Evolutionary conservation across 2,797 vertebrate genomes (phyloP), one percentile per base, ranked within the genome.

Genomic region (Lacerta bilineata): DNA sequence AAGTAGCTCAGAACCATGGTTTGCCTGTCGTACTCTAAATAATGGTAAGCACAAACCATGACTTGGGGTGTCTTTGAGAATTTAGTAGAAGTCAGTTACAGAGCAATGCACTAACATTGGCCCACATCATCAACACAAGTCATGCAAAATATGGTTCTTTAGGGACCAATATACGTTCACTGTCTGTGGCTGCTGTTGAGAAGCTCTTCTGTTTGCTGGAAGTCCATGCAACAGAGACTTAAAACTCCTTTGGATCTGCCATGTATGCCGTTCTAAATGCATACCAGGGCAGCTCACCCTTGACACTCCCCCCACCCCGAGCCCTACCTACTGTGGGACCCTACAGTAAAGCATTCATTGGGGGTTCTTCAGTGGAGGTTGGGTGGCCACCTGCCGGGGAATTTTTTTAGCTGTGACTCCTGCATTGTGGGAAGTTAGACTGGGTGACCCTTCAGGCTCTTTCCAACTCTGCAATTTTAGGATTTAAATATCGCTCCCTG

Each of bases 61-160:
- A 71, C 39, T 76, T 89, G 88, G 71, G 83, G 43, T 76, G 68
- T 66, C 55, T 61, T 50, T 85, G 86, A 8, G 72, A 89, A 27
- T 91, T 82, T 77, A 83, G 82, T 84, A 78, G 95, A 64, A 2
- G 75, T 86, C 66, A 1, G 8, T 7, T 33, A 75, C 89, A 93
- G 91, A 80, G 6, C 77, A 90, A 68, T 87, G 55, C 74, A 76
- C 84, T 68, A 43, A 46, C 85, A 50, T 29, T 68, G 50, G 75
- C 80, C 83, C 78, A 0, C 71, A 6, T 87, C 17, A 71, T 71
- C 23, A 5, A 55, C 84, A 79, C 72, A 93, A 11, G 0, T 91
- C 74, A n/a, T 69, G 59, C 76, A 46, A 88, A 64, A 8, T 71
- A 20, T 15, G 69, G 20, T 78, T 74, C 76, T 55, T 64, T 4